These are phyloP conservation scores for Melieria picta DNA, from an alignment of 2,888 invertebrate genomes.

Conservation along the genomic window DNA sequence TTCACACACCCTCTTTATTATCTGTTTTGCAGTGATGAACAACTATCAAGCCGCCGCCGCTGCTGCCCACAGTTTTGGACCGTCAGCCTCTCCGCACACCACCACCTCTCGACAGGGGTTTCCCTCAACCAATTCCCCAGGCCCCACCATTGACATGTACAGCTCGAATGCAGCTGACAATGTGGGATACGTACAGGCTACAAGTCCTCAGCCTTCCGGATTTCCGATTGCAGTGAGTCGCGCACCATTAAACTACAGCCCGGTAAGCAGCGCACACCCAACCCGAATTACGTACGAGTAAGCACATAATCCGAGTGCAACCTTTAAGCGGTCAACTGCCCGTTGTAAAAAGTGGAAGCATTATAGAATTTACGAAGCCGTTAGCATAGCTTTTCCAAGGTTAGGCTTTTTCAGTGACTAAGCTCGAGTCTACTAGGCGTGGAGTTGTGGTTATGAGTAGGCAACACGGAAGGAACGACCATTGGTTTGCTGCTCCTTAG, in stretches of 20 bases:
- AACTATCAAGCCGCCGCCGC: constrained; percentile 90
- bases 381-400: no score
- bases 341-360: no score
- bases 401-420: no score
- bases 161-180: constrained; percentile 86
- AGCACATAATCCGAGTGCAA: neutral
- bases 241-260: constrained; percentile 92
- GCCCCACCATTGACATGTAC: constrained; percentile 93
- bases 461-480: no score
- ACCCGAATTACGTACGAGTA: neutral
- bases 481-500: no score
- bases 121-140: constrained; percentile 92
- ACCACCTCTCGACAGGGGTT: constrained; percentile 80
- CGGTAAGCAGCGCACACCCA: constrained; percentile 72
- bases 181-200: constrained; percentile 95
- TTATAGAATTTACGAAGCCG: no score
- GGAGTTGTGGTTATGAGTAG: no score
- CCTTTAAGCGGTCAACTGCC: no score
- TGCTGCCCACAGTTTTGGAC: constrained; percentile 82
- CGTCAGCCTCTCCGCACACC: constrained; percentile 84
- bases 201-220: constrained; percentile 95
- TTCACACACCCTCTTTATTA: neutral
- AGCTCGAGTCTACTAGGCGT: no score
- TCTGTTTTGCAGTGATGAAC: constrained; percentile 78
- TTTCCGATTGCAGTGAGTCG: constrained; percentile 95